Conservation (phyloP, 64 coral and sea anemone genomes). For the Dendrophyllia cribrosa region DNA sequence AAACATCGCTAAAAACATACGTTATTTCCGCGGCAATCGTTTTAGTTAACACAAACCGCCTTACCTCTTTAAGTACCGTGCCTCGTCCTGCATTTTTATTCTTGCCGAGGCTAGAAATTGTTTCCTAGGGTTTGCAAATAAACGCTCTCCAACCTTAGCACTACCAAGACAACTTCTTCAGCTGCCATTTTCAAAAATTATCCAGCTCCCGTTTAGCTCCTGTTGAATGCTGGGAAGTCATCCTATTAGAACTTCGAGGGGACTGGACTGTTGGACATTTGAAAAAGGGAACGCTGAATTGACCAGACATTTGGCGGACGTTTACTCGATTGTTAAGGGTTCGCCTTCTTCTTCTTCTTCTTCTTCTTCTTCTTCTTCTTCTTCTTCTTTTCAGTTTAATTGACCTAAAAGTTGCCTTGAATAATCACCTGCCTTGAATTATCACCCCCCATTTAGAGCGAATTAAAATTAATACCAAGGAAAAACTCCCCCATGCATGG, state of each 20-base stretch:
- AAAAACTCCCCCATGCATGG: too few species aligned
- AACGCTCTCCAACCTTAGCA: not conserved
- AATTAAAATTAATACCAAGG: too few species aligned
- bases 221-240: conserved; percentile 8
- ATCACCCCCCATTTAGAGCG: too few species aligned
- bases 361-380: too few species aligned
- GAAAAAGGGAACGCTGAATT: not conserved
- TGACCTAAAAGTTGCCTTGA: too few species aligned
- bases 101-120: not conserved
- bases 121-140: not conserved
- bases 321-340: not conserved
- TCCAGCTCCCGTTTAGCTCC: too few species aligned
- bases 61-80: conserved; percentile 27
- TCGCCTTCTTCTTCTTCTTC: too few species aligned
- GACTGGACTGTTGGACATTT: not conserved
- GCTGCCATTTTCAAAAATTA: conserved; percentile 40
- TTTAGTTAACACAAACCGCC: not conserved
- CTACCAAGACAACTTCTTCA: not conserved
- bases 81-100: conserved; percentile 32
- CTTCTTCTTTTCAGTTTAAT: too few species aligned
- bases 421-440: too few species aligned
- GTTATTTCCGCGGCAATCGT: not conserved
- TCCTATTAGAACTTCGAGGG: too few species aligned
- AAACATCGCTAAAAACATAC: not conserved
- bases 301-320: not conserved